A percentile compares a stretch with the other conserved stretches of the same genome.
These are phyloP conservation scores for Vespertilio murinus DNA, from an alignment of 2,797 vertebrate genomes.

Conservation along the genomic window DNA sequence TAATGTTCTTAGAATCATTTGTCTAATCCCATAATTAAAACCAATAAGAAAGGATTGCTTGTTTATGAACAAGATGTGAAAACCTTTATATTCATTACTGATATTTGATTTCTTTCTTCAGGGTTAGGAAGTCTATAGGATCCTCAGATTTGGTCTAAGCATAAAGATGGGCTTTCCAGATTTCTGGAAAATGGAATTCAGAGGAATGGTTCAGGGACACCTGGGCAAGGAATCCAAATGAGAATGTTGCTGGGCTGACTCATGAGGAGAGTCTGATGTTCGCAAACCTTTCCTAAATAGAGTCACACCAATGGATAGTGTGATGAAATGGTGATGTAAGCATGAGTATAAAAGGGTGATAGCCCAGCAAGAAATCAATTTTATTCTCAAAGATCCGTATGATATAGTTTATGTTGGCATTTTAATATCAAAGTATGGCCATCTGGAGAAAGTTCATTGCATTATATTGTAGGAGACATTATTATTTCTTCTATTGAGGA, in stretches of 20 bases:
- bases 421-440: neutral
- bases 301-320: neutral
- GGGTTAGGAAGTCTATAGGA: neutral
- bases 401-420: neutral
- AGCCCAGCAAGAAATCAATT: neutral
- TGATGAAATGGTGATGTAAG: neutral
- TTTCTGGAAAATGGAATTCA: neutral
- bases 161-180: neutral
- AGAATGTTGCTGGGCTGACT: neutral
- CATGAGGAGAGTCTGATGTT: neutral
- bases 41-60: neutral
- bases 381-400: neutral
- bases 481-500: neutral
- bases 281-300: neutral
- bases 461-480: neutral
- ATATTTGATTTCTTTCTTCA: neutral
- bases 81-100: neutral
- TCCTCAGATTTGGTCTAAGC: neutral
- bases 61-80: neutral
- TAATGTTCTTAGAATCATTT: neutral
- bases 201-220: neutral
- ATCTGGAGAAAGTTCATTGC: constrained; percentile 19
- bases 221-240: neutral
- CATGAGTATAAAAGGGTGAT: neutral
- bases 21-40: neutral